These are phyloP conservation scores for Etheostoma spectabile DNA, from an alignment of 2,113 vertebrate species.

Conservation along the genomic window DNA sequence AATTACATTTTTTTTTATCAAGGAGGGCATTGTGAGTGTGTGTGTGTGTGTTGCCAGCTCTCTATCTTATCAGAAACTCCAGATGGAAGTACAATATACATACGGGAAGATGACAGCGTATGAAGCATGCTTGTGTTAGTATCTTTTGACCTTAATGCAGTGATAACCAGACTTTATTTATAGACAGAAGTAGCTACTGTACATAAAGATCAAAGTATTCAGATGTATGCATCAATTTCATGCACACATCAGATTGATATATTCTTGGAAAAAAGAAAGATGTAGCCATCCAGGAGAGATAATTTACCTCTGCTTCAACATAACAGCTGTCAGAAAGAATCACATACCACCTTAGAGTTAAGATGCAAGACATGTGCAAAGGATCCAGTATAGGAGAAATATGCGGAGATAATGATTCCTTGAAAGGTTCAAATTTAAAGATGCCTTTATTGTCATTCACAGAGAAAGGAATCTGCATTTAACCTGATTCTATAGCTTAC, in stretches of 20 bases:
- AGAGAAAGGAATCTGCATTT: no score
- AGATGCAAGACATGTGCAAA: neutral
- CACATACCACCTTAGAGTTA: neutral
- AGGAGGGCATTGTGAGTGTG: neutral
- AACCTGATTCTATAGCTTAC: no score
- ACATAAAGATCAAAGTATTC: neutral
- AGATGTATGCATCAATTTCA: neutral
- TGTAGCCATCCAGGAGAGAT: neutral
- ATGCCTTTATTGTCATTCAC: no score
- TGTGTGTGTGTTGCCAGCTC: neutral
- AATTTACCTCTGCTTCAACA: neutral
- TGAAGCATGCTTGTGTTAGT: conserved; percentile 8
- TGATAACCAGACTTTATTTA: conserved; percentile 16
- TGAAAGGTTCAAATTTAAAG: no score
- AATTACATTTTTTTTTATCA: neutral
- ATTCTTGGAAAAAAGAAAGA: neutral
- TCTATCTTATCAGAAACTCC: conserved; percentile 45
- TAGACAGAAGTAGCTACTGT: neutral
- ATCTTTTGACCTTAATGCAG: conserved; percentile 5
- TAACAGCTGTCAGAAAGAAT: neutral
- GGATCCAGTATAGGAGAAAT: neutral
- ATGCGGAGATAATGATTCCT: conserved; percentile 1
- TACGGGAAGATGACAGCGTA: conserved; percentile 10
- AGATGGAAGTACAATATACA: conserved; percentile 44
- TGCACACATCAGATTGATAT: neutral